Evolutionary conservation across 2,888 invertebrate species (phyloP).

Genomic region (Zootermopsis nevadensis): DNA sequence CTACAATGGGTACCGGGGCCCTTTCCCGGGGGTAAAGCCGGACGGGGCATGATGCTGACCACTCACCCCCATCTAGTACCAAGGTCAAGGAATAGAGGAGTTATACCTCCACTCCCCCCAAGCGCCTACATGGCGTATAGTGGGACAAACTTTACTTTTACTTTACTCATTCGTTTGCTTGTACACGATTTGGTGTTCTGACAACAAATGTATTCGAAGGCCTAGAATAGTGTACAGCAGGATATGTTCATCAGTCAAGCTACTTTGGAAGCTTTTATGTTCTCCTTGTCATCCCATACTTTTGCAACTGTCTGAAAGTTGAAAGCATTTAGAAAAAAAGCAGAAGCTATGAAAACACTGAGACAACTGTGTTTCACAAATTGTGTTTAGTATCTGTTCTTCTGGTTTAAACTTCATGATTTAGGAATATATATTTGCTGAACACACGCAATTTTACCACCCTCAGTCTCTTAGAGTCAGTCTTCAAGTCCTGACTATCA

Average conservation of each 20-base stretch:
- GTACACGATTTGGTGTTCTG: not conserved
- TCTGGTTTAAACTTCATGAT: not conserved
- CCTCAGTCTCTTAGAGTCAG: not conserved
- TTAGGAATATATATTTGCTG: not conserved
- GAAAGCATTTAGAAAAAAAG: not conserved
- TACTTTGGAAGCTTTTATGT: not conserved
- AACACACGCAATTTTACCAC: not conserved
- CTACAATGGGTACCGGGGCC: no score
- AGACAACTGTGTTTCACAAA: not conserved
- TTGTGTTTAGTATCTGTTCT: not conserved
- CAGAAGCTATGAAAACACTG: constrained; percentile 7
- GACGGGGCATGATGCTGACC: no score
- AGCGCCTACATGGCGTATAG: no score
- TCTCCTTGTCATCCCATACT: not conserved
- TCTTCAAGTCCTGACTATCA: not conserved
- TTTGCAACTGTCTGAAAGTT: not conserved
- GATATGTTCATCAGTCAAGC: not conserved
- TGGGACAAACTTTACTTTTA: no score
- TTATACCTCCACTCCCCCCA: no score
- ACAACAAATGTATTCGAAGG: not conserved
- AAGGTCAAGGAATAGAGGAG: no score
- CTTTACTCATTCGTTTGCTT: no score
- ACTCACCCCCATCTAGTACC: no score
- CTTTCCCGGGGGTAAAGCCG: no score
- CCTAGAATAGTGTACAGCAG: not conserved